phyloP scores from a whole-genome alignment of 2,888 invertebrate species.

The Leptopterna dolabrata region DNA sequence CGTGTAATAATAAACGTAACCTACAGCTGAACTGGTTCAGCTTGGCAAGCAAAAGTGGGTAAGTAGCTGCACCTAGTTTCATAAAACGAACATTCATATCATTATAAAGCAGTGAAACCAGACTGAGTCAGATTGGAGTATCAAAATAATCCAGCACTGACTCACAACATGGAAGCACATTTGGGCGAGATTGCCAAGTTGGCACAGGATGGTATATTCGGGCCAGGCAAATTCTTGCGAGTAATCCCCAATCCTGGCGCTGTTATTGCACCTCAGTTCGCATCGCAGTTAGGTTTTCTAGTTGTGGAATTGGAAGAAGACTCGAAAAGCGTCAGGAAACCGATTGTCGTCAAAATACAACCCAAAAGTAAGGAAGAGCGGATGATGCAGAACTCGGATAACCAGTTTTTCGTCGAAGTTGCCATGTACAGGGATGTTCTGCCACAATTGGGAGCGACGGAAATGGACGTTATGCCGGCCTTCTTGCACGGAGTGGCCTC shows the following conservation, averaged over 20 bases:
- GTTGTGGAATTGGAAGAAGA: background rate
- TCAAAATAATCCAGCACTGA: no score
- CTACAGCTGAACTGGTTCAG: no score
- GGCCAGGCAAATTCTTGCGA: constrained; percentile 29
- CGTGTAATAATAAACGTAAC: no score
- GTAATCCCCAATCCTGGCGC: constrained; percentile 13
- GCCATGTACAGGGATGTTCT: constrained; percentile 59
- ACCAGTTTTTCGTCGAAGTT: constrained; percentile 61
- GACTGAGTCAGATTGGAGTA: no score
- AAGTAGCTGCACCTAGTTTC: no score
- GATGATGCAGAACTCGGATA: constrained; percentile 13
- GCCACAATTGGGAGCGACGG: constrained; percentile 55
- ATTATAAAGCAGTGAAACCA: no score
- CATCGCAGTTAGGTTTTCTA: constrained; percentile 58
- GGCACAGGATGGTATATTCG: constrained; percentile 41
- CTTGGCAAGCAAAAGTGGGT: no score
- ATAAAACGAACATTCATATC: no score
- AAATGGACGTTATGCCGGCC: constrained; percentile 56
- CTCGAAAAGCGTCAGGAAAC: background rate
- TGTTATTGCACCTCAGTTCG: constrained; percentile 54
- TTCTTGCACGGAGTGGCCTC: constrained; percentile 56
- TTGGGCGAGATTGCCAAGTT: background rate
- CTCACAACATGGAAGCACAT: background rate
- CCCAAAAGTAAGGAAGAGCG: background rate
- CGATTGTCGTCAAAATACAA: constrained; percentile 56